A percentile compares a stretch with the other conserved stretches of the same genome.
Conservation (phyloP, 2,888 invertebrate genomes). For the Oeneis ivallda region DNA sequence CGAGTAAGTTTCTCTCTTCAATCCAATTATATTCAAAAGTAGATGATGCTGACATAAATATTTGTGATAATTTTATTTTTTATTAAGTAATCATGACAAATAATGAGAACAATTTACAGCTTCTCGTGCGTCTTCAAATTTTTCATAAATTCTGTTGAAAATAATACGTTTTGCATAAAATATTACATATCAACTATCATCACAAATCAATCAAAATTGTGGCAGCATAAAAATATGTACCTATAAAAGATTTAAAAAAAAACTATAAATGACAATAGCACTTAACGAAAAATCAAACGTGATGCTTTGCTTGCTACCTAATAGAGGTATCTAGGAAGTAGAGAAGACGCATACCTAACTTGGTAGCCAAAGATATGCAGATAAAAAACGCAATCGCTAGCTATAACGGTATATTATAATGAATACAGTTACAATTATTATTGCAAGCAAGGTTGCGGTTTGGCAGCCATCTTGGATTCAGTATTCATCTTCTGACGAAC, state of each 20-base stretch:
- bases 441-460: slow-evolving; percentile 12
- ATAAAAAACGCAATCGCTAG: neutral
- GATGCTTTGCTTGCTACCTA: too few relatives aligned
- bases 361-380: neutral
- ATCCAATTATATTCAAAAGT: neutral
- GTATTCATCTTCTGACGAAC: slow-evolving; percentile 5
- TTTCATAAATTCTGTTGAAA: too few relatives aligned
- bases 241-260: neutral
- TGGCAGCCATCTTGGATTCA: slow-evolving; percentile 8
- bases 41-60: too few relatives aligned
- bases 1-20: slow-evolving; percentile 21
- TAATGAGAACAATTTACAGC: too few relatives aligned
- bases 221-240: neutral
- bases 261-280: neutral
- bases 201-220: neutral
- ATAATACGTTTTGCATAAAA: too few relatives aligned
- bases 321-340: too few relatives aligned
- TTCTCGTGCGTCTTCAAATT: too few relatives aligned
- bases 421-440: slow-evolving; percentile 10
- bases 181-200: too few relatives aligned
- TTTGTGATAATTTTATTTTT: too few relatives aligned
- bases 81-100: too few relatives aligned
- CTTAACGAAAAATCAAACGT: neutral
- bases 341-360: neutral
- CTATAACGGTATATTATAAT: neutral